Percentiles rank a stretch among this genome's conserved stretches.
Evolutionary conservation across 2,888 invertebrate genomes (phyloP).

Genomic region (Crematogaster levior): DNA sequence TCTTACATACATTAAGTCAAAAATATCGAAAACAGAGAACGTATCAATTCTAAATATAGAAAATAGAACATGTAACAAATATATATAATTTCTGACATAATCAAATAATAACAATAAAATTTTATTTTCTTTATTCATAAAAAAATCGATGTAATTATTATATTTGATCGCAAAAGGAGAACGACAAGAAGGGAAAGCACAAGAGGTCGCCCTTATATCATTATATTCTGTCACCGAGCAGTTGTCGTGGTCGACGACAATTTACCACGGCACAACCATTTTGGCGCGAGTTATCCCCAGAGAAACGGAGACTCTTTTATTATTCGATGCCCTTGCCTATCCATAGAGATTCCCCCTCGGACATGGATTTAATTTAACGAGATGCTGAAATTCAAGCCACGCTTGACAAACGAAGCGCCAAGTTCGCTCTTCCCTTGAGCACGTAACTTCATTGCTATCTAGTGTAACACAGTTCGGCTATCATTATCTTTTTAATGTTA

Average conservation of each 20-base stretch:
- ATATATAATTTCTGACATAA: neutral
- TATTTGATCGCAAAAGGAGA: neutral
- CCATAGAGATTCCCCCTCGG: conserved; percentile 31
- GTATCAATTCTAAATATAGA: neutral
- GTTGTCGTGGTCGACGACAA: conserved; percentile 23
- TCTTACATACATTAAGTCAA: neutral
- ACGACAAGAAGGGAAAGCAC: neutral
- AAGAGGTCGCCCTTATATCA: neutral
- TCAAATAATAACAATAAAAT: neutral
- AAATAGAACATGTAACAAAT: neutral
- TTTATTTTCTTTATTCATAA: neutral
- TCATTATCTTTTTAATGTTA: conserved; percentile 43
- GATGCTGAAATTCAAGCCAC: conserved; percentile 46
- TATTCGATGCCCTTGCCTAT: conserved; percentile 20
- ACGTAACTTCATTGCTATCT: neutral
- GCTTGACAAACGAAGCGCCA: conserved; percentile 46
- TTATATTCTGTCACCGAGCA: neutral
- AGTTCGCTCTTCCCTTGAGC: conserved; percentile 22
- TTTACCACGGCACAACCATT: conserved; percentile 32
- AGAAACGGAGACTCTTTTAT: conserved; percentile 45
- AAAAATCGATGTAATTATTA: neutral
- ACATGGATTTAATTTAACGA: conserved; percentile 56
- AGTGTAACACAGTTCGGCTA: neutral
- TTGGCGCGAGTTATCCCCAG: neutral
- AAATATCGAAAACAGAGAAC: neutral